A percentile compares a stretch with the other conserved stretches of the same genome.
Evolutionary conservation across 2,797 vertebrate species (phyloP).

Genomic region (Podarcis siculus): DNA sequence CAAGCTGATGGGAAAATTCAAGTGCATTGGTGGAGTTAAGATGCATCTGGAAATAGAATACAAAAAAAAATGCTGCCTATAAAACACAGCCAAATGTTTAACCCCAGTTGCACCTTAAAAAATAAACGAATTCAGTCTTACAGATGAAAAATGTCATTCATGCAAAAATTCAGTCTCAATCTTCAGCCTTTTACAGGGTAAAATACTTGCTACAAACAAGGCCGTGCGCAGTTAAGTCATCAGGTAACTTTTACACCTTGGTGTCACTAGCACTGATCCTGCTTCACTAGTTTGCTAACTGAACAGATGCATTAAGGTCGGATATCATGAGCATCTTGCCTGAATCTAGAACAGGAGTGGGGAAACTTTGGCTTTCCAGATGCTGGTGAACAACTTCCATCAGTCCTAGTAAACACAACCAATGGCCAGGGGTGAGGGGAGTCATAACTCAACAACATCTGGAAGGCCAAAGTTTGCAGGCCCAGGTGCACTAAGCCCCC

Average conservation of each 20-base stretch:
- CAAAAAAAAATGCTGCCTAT: constrained; percentile 42
- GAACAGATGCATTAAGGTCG: background rate
- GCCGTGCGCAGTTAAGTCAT: background rate
- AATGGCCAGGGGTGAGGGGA: too few species aligned
- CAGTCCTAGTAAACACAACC: too few species aligned
- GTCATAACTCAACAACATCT: too few species aligned
- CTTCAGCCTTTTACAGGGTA: background rate
- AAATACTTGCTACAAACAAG: background rate
- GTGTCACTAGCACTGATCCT: background rate
- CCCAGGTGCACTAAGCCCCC: too few species aligned
- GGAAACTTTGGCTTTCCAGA: too few species aligned
- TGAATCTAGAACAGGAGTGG: background rate
- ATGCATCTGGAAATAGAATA: constrained; percentile 81
- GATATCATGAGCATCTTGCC: background rate
- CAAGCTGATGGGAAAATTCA: constrained; percentile 85
- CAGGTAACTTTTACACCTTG: background rate
- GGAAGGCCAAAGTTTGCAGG: too few species aligned
- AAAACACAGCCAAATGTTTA: constrained; percentile 13
- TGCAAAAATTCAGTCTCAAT: background rate
- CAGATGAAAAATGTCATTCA: background rate
- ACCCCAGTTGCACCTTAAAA: background rate
- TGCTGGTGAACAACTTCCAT: too few species aligned
- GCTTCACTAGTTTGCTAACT: background rate
- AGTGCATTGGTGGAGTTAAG: constrained; percentile 86
- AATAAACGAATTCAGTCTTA: background rate